phyloP scores from a whole-genome alignment of 1,140 invertebrate species.

The Cataglyphis hispanica region DNA sequence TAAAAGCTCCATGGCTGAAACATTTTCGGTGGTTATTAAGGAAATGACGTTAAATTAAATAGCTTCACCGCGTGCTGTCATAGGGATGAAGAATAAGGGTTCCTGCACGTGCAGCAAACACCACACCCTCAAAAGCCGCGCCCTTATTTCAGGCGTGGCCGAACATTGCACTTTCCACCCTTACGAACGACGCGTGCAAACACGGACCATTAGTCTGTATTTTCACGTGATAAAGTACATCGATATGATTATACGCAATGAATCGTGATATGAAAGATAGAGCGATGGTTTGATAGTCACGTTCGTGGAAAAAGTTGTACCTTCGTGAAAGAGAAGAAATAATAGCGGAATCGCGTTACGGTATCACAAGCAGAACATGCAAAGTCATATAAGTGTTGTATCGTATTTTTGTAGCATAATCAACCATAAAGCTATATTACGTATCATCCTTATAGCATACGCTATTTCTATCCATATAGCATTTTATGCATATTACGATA shows the following conservation, averaged over 20 bases:
- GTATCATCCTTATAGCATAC: not conserved
- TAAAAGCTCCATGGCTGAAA: not conserved
- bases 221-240: conserved; percentile 76
- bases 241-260: conserved; percentile 74
- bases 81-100: conserved; percentile 62
- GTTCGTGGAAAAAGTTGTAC: conserved; percentile 63
- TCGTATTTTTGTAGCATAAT: conserved; percentile 38
- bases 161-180: conserved; percentile 77
- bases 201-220: conserved; percentile 71
- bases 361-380: conserved; percentile 33
- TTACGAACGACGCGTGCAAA: conserved; percentile 69
- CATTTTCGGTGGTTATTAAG: conserved; percentile 29
- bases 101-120: conserved; percentile 57
- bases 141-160: conserved; percentile 76
- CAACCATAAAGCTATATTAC: conserved; percentile 48
- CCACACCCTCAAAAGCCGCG: conserved; percentile 76
- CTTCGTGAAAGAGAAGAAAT: conserved; percentile 38
- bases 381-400: conserved; percentile 50
- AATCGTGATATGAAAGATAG: conserved; percentile 66
- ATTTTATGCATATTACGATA: conserved; percentile 2
- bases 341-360: conserved; percentile 51
- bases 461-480: not conserved
- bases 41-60: conserved; percentile 61
- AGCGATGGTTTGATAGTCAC: conserved; percentile 46
- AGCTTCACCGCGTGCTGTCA: conserved; percentile 21